Evolutionary conservation across 1,140 invertebrate genomes (phyloP), one percentile per base, ranked within the genome.

Genomic region (Eriosoma lanigerum): DNA sequence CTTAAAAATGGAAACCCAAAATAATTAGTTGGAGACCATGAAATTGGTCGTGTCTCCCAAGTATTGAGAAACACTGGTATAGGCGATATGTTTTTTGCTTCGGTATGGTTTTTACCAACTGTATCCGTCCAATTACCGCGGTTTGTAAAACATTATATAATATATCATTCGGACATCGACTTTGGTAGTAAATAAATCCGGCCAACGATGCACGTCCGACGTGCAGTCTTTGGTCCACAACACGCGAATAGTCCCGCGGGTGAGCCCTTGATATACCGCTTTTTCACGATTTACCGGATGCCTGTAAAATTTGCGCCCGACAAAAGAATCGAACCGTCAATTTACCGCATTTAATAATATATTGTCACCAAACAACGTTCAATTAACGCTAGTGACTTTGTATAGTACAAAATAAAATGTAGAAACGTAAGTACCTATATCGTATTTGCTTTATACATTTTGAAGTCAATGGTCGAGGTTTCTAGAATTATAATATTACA

Each of bases 161-260:
- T 76, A 56, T 58, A 76, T 76, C 73, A 76, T 76, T 76, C 73
- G 73, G 73, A 76, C 73, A 76, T 60, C 54, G 73, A 24, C 73
- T 58, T 17, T n/a, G 32, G 73, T 17, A 8, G 73, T 60, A 60
- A 46, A 76, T 58, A 76, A 75, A 75, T 75, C n/a, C 64, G 19
- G 52, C 26, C 70, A 29, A 38, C 68, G 48, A 17, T 75, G 72
- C 52, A 75, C 52, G 32, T 75, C 52, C 72, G 52, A 72, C 48
- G 72, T 75, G 64, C 21, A 3, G 26, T 75, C 38, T 75, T 75
- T 54, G 50, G 70, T 21, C 19, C 24, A n/a, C n/a, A n/a, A n/a
- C 26, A 48, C 46, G 9, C 10, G 9, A 19, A n/a, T 8, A 58
- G 21, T 75, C 52, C 72, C 72, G 52, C 72, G 46, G 72, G 72